phyloP scores from a whole-genome alignment of 2,797 vertebrate species.

The Syndactyla subalaris region DNA sequence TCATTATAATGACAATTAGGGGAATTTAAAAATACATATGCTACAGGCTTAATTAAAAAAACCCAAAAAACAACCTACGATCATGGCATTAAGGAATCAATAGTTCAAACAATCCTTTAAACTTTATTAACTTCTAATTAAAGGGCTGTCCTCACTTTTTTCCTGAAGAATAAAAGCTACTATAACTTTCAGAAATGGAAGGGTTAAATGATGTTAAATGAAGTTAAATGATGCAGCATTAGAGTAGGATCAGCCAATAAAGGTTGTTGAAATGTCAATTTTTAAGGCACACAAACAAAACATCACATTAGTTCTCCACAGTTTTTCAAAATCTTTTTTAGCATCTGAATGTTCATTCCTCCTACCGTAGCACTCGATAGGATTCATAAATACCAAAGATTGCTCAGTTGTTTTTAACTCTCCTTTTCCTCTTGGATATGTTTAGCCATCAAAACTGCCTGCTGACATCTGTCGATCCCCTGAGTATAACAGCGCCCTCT shows the following conservation, averaged over 20 bases:
- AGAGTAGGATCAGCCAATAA: background rate
- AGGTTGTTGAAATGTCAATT: background rate
- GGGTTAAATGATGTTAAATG: too few species aligned
- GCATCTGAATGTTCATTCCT: background rate
- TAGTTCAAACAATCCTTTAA: background rate
- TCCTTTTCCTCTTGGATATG: background rate
- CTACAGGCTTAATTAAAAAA: background rate
- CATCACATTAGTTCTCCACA: background rate
- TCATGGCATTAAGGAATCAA: background rate
- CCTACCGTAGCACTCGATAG: background rate
- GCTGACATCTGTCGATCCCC: background rate
- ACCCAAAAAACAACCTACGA: accelerated
- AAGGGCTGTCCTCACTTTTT: background rate
- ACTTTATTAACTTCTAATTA: background rate
- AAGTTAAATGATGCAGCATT: background rate
- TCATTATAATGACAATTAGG: background rate
- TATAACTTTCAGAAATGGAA: background rate
- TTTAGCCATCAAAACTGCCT: background rate
- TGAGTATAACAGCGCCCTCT: background rate
- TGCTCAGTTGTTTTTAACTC: background rate
- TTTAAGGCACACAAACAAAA: background rate
- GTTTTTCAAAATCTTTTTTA: background rate
- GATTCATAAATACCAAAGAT: background rate
- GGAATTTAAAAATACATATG: background rate
- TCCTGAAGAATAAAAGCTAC: background rate